Conservation (phyloP, 1,140 invertebrate genomes). For the Temnothorax longispinosus region DNA sequence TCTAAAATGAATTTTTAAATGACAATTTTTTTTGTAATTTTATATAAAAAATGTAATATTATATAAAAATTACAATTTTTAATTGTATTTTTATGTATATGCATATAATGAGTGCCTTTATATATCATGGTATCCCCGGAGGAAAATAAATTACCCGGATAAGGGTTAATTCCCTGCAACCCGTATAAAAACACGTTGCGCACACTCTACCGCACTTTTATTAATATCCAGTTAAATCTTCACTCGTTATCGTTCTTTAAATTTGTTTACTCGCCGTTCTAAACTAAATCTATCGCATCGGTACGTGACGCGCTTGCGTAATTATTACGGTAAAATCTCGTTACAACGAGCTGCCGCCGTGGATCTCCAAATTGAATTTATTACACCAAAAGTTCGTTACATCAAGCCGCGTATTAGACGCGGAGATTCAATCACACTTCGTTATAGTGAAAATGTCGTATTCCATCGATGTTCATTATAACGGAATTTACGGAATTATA, state of each 20-base stretch:
- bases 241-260: constrained; percentile 49
- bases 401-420: constrained; percentile 61
- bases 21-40: neutral
- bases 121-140: neutral
- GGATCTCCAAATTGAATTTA: constrained; percentile 58
- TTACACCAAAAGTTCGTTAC: constrained; percentile 56
- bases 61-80: neutral
- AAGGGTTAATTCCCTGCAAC: constrained; percentile 28
- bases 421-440: constrained; percentile 47
- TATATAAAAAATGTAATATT: neutral
- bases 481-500: constrained; percentile 40
- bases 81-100: neutral
- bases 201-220: neutral
- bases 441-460: constrained; percentile 52
- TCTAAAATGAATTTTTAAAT: neutral
- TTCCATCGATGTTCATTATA: constrained; percentile 48
- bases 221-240: constrained; percentile 40
- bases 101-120: neutral
- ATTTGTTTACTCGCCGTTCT: constrained; percentile 36
- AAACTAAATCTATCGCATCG: constrained; percentile 43
- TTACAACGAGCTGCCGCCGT: constrained; percentile 43
- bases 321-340: constrained; percentile 53
- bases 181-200: constrained; percentile 25
- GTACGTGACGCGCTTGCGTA: constrained; percentile 44
- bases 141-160: constrained; percentile 4